Evolutionary conservation across 30 jellyfish, hydroid and myxozoan genomes (phyloP), one percentile per base, ranked within the genome.

Genomic region (Phacellophora camtschatica): DNA sequence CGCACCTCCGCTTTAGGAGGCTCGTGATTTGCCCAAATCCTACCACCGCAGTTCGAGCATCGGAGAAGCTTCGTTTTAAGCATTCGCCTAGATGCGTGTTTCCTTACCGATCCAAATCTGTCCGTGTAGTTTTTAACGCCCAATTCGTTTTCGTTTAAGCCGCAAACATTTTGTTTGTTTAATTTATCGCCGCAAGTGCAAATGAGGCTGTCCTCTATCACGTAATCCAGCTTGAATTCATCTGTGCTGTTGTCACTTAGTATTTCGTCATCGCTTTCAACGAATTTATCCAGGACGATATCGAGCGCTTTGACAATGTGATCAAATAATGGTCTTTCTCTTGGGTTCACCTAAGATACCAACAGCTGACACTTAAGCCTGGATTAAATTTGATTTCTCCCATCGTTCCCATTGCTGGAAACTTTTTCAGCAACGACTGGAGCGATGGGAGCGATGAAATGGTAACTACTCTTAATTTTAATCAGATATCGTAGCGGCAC

Each of bases 271-370:
- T 48, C 62, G 15, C 74, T 68, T 53, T 54, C 90, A 23, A 83
- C 65, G 53, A 67, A 29, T 1, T 61, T 67, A 70, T 89, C 97
- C 41, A 89, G 77, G 28, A 89, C 82, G 29, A 89, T 82, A 51
- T 89, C 97, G 77, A 89, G 18, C 9, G 87, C 92, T 63, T 82
- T 89, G 34, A 69, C 95, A 56, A 89, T 82, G 69, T 82, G 76
- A 27, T 20, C 76, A 33, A 89, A 89, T 11, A 84, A 28, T 69
- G 97, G 97, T 27, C 97, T 70, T 20, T 67, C 91, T 3, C 48
- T 53, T 24, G 97, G 97, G 33, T 81, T 70, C 34, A 82, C 39
- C 97, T 89, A 70, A 90, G 95, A 95, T 90, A 96, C 55, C 98
- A 90, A 49, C 98, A 90, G 57, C 95, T 90, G 35, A 90, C 95